Conservation (phyloP, 2,888 invertebrate species). For the Sphecodes monilicornis region DNA sequence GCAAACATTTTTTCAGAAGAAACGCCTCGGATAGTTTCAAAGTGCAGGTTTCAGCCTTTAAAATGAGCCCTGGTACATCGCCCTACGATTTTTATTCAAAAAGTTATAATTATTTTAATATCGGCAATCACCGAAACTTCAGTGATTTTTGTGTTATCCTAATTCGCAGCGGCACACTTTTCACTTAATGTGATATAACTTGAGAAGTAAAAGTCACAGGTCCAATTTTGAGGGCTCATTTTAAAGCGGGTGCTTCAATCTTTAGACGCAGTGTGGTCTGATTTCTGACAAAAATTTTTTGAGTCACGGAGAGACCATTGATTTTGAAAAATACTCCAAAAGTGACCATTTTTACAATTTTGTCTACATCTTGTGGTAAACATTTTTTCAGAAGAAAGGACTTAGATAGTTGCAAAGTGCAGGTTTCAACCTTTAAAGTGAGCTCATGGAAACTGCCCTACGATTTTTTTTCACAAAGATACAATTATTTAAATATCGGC, state of each 20-base stretch:
- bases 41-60: background rate
- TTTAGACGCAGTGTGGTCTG: accelerated
- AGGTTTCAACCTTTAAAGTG: too few species aligned
- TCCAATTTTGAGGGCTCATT: background rate
- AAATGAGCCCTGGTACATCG: background rate
- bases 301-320: background rate
- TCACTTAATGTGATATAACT: background rate
- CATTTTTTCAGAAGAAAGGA: too few species aligned
- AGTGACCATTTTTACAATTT: background rate
- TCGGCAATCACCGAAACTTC: background rate
- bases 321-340: background rate
- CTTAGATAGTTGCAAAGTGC: too few species aligned
- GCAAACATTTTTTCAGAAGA: background rate
- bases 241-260: background rate
- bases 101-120: background rate
- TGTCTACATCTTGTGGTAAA: too few species aligned
- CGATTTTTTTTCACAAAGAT: too few species aligned
- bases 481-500: too few species aligned
- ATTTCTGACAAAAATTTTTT: background rate
- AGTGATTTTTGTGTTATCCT: background rate
- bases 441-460: too few species aligned
- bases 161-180: background rate
- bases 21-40: accelerated
- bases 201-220: background rate
- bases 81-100: background rate